Conservation (phyloP, 2,113 vertebrate genomes). For the Malurus melanocephalus region DNA sequence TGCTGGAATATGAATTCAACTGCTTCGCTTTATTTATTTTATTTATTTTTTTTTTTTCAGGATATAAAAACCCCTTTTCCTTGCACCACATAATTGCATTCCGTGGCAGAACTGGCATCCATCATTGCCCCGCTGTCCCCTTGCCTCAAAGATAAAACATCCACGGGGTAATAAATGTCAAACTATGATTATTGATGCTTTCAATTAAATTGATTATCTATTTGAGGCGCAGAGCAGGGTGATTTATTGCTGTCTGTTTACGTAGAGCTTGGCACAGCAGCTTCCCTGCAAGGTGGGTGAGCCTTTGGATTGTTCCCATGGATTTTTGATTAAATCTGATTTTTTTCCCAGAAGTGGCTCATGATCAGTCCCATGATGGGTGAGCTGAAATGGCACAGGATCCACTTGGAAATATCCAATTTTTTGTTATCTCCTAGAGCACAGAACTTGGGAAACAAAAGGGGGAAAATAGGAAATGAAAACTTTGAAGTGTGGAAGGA, state of each 20-base stretch:
- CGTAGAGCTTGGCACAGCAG: conserved; percentile 56
- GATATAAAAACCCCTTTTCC: conserved; percentile 69
- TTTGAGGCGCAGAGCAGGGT: conserved; percentile 69
- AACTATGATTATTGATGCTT: conserved; percentile 88
- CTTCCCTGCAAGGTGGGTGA: conserved; percentile 67
- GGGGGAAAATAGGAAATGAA: background rate
- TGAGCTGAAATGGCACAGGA: background rate
- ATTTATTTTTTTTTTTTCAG: background rate
- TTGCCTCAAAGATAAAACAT: conserved; percentile 91
- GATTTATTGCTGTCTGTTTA: conserved; percentile 75
- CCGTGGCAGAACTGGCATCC: conserved; percentile 82
- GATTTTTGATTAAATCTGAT: conserved; percentile 62
- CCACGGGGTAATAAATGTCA: conserved; percentile 91
- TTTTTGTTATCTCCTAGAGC: background rate
- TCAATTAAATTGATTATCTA: conserved; percentile 94
- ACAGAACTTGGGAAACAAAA: background rate
- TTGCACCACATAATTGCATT: conserved; percentile 77
- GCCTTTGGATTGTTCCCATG: conserved; percentile 16
- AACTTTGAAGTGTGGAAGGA: background rate
- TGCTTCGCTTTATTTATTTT: background rate
- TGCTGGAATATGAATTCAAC: conserved; percentile 64
- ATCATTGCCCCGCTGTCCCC: conserved; percentile 82
- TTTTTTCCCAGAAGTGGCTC: conserved; percentile 35
- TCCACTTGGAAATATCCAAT: background rate
- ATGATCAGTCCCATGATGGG: background rate